Evolutionary conservation across 2,797 vertebrate species (phyloP).

Genomic region (Cyclopterus lumpus): DNA sequence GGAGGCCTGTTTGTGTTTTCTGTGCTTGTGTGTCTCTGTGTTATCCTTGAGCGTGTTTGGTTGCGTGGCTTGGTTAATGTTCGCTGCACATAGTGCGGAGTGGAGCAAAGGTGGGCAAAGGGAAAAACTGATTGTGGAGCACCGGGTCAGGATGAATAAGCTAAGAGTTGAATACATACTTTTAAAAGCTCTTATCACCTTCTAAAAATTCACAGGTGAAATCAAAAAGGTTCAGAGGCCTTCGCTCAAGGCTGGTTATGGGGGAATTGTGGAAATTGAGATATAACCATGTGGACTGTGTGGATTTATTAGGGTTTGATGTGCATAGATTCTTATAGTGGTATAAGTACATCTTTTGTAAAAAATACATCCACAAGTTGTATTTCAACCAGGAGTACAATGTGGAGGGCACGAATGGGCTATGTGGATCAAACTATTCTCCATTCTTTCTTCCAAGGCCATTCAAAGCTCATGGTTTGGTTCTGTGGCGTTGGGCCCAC

Average conservation of each 20-base stretch:
- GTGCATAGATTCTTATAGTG: not conserved
- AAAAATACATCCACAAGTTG: conserved; percentile 7
- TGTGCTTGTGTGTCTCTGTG: conserved; percentile 38
- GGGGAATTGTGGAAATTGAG: not conserved
- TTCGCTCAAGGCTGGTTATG: not conserved
- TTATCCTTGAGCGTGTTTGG: conserved; percentile 34
- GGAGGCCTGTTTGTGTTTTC: conserved; percentile 57
- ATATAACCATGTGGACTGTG: not conserved
- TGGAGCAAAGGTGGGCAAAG: not conserved
- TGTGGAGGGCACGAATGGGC: not conserved
- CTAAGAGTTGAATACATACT: not conserved
- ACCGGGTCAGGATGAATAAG: conserved; percentile 1
- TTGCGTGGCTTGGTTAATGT: conserved; percentile 22
- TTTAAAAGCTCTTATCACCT: not conserved
- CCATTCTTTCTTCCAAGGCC: conserved; percentile 62
- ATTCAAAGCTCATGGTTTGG: conserved; percentile 53
- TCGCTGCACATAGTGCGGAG: not conserved
- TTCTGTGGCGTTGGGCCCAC: conserved; percentile 49
- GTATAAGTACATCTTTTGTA: not conserved
- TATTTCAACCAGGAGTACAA: conserved; percentile 14
- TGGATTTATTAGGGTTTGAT: not conserved
- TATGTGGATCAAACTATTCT: conserved; percentile 43
- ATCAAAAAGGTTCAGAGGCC: not conserved
- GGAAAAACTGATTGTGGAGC: conserved; percentile 3
- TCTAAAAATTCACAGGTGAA: not conserved